A percentile compares a stretch with the other conserved stretches of the same genome.
Evolutionary conservation across 1,140 invertebrate genomes (phyloP).

Genomic region (Brachystomella parvula): DNA sequence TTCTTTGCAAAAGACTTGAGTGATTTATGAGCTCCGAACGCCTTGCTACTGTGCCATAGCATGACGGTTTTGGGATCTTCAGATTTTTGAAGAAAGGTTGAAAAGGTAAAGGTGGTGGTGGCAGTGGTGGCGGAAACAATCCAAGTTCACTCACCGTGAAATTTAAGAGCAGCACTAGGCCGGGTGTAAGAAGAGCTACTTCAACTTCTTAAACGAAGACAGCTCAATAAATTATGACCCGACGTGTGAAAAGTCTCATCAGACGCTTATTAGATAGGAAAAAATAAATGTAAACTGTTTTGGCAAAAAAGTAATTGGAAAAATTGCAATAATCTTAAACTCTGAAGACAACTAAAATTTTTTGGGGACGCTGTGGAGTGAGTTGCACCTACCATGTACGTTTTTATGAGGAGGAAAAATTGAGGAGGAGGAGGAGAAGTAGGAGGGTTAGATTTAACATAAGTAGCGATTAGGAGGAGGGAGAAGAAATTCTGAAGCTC

Average conservation of each 20-base stretch:
- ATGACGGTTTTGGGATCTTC: too few relatives aligned
- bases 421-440: neutral
- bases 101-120: neutral
- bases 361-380: neutral
- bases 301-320: too few relatives aligned
- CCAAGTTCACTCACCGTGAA: slow-evolving; percentile 31
- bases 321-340: too few relatives aligned
- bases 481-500: neutral
- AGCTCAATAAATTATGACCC: neutral
- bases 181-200: neutral
- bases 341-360: too few relatives aligned
- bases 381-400: neutral
- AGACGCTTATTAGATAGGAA: neutral
- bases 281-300: too few relatives aligned
- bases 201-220: neutral
- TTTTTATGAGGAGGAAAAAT: neutral
- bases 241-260: neutral
- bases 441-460: neutral
- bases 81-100: neutral
- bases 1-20: slow-evolving; percentile 3
- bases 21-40: too few relatives aligned
- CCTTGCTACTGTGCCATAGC: too few relatives aligned
- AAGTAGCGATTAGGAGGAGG: too few relatives aligned
- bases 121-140: slow-evolving; percentile 28
- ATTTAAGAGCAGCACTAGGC: slow-evolving; percentile 11